phyloP scores from a whole-genome alignment of 2,888 invertebrate genomes.

The Sylvicola cinctus region DNA sequence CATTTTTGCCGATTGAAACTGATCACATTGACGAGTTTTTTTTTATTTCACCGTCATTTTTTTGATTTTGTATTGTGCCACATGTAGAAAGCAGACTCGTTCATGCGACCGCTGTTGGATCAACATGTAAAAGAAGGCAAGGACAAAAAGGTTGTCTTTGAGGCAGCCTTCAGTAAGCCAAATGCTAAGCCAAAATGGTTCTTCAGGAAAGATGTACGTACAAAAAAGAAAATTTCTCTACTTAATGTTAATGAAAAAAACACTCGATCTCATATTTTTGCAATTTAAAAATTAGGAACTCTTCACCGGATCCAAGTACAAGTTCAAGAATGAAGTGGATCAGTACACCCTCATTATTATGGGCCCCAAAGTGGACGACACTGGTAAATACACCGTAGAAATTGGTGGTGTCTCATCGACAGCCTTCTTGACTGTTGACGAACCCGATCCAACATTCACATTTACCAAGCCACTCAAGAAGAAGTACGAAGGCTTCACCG shows the following conservation, averaged over 20 bases:
- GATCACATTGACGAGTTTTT: no score
- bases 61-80: conserved; percentile 3
- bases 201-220: conserved; percentile 78
- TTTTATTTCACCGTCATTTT: no score
- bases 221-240: neutral
- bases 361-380: conserved; percentile 87
- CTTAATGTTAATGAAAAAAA: neutral
- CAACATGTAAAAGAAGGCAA: conserved; percentile 88
- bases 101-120: conserved; percentile 87
- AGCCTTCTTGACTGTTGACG: conserved; percentile 90
- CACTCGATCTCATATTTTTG: neutral
- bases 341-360: conserved; percentile 76
- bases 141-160: conserved; percentile 85
- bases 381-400: conserved; percentile 90
- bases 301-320: conserved; percentile 90
- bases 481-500: conserved; percentile 70
- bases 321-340: conserved; percentile 83
- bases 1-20: no score
- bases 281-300: conserved; percentile 47
- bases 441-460: conserved; percentile 83
- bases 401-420: conserved; percentile 76
- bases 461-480: conserved; percentile 84
- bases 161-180: conserved; percentile 91
- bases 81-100: conserved; percentile 74
- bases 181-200: conserved; percentile 86